These are phyloP conservation scores for Polydesmus complanatus DNA, from an alignment of 2,888 invertebrate species.

Conservation along the genomic window DNA sequence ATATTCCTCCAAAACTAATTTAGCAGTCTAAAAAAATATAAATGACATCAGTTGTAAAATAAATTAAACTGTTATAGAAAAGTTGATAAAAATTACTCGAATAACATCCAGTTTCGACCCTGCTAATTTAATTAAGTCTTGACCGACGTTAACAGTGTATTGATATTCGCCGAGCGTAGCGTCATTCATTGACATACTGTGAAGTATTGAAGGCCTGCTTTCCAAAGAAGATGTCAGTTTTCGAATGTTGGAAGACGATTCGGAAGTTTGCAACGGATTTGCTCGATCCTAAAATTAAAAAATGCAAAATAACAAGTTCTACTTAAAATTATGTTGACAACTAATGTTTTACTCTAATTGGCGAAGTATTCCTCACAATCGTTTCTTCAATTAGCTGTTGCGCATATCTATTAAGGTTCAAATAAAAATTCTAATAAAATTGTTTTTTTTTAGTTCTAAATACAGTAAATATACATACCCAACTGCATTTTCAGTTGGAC, in stretches of 20 bases:
- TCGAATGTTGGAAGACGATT: constrained; percentile 12
- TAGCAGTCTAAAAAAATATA: constrained; percentile 52
- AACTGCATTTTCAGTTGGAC: constrained; percentile 83
- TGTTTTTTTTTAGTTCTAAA: neutral
- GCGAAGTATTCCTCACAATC: constrained; percentile 85
- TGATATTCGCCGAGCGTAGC: constrained; percentile 52
- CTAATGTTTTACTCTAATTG: constrained; percentile 42
- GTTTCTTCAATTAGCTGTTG: constrained; percentile 90
- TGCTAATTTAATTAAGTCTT: constrained; percentile 69
- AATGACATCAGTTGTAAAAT: constrained; percentile 16
- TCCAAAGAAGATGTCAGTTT: neutral
- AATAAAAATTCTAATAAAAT: constrained; percentile 7
- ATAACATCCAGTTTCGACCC: constrained; percentile 72
- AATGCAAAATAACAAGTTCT: neutral
- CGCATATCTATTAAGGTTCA: constrained; percentile 51
- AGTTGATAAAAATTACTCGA: constrained; percentile 43
- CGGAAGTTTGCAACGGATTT: constrained; percentile 7
- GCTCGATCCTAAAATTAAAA: constrained; percentile 5
- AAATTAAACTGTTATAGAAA: too few species aligned
- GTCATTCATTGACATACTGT: constrained; percentile 23
- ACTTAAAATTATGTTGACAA: neutral
- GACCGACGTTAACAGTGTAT: constrained; percentile 71
- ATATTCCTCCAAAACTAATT: constrained; percentile 74
- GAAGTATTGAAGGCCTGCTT: constrained; percentile 15
- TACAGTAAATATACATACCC: constrained; percentile 42